Evolutionary conservation across 2,888 invertebrate species (phyloP).

Genomic region (Amphimallon solstitiale): DNA sequence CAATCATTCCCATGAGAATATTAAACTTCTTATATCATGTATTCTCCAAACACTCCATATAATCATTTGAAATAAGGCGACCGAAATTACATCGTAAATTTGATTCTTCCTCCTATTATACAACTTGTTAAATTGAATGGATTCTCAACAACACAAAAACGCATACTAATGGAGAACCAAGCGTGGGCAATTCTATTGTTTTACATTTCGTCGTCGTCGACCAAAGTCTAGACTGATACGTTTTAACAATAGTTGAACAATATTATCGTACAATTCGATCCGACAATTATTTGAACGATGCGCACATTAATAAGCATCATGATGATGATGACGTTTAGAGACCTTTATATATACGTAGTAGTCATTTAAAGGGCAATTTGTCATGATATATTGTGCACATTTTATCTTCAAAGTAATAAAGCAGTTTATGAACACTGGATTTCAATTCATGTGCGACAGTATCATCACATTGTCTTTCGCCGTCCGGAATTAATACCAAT

Average conservation of each 20-base stretch:
- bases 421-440: background rate
- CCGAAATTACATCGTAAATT: background rate
- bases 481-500: no score
- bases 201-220: background rate
- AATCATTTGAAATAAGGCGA: no score
- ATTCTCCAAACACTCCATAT: no score
- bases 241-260: constrained; percentile 12
- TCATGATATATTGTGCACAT: no score
- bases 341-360: no score
- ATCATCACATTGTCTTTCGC: no score
- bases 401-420: background rate
- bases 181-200: constrained; percentile 29
- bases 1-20: no score
- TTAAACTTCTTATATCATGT: no score
- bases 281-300: constrained; percentile 10
- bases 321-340: no score
- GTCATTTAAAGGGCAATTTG: no score
- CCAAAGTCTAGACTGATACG: constrained; percentile 13
- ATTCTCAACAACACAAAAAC: constrained; percentile 7
- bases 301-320: no score
- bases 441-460: background rate
- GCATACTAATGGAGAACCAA: constrained; percentile 2
- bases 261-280: constrained; percentile 7
- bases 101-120: constrained; percentile 5
- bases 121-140: constrained; percentile 11